Percentiles rank a stretch among this genome's conserved stretches.
Evolutionary conservation across 1,140 invertebrate genomes (phyloP).

Genomic region (Drosophila nikananu): DNA sequence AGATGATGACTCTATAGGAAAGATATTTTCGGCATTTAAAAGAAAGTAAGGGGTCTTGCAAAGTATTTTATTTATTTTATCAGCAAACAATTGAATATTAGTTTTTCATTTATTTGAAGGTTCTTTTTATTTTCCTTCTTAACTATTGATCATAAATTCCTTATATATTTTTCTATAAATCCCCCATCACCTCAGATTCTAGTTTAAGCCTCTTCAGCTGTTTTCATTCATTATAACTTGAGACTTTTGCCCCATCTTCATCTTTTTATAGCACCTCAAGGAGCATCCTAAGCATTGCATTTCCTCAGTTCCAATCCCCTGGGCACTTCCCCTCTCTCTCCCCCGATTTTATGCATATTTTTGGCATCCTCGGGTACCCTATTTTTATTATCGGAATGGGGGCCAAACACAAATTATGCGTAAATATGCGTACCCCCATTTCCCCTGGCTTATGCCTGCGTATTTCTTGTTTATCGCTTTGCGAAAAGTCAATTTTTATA

Average conservation of each 20-base stretch:
- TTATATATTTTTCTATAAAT: not conserved
- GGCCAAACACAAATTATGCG: slow-evolving; percentile 79
- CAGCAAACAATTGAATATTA: not conserved
- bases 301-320: slow-evolving; percentile 23
- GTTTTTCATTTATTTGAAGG: not conserved
- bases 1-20: slow-evolving; percentile 42
- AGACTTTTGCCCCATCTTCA: slow-evolving; percentile 32
- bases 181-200: not conserved
- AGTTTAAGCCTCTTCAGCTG: slow-evolving; percentile 53
- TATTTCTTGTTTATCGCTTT: slow-evolving; percentile 78
- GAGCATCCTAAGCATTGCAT: slow-evolving; percentile 52
- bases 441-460: not conserved
- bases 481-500: slow-evolving; percentile 82
- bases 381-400: slow-evolving; percentile 67
- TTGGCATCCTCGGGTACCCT: slow-evolving; percentile 57
- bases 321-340: not conserved
- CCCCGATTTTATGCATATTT: slow-evolving; percentile 61
- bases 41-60: slow-evolving; percentile 2
- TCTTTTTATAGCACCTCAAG: slow-evolving; percentile 70
- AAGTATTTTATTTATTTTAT: not conserved
- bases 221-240: slow-evolving; percentile 57
- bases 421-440: slow-evolving; percentile 57
- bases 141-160: not conserved
- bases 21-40: slow-evolving; percentile 4
- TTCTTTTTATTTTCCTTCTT: not conserved